A percentile compares a stretch with the other conserved stretches of the same genome.
phyloP scores from a whole-genome alignment of 2,888 invertebrate genomes.

The Carcina quercana region DNA sequence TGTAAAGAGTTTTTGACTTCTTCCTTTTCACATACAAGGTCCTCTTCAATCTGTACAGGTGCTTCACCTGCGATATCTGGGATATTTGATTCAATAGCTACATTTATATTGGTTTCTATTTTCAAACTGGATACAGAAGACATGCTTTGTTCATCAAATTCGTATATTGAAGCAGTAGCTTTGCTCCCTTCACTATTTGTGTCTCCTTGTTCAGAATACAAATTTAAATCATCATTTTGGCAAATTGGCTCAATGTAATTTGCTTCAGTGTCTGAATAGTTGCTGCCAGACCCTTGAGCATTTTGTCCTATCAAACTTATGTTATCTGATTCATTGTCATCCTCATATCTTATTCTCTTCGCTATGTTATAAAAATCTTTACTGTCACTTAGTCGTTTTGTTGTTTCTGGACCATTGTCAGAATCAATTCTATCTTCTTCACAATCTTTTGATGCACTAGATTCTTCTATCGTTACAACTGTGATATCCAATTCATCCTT shows the following conservation, averaged over 20 bases:
- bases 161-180: constrained; percentile 49
- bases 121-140: constrained; percentile 52
- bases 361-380: constrained; percentile 39
- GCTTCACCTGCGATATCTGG: constrained; percentile 19
- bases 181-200: constrained; percentile 60
- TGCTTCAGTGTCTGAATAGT: constrained; percentile 44
- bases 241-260: constrained; percentile 43
- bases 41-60: constrained; percentile 21
- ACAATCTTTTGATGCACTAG: constrained; percentile 41
- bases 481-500: constrained; percentile 55
- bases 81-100: constrained; percentile 30
- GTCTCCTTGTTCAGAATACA: constrained; percentile 44
- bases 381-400: constrained; percentile 54
- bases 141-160: constrained; percentile 60
- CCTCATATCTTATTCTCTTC: constrained; percentile 54
- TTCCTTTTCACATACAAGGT: constrained; percentile 21
- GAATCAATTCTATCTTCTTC: constrained; percentile 42
- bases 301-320: constrained; percentile 32
- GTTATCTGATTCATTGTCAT: constrained; percentile 40
- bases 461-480: constrained; percentile 59
- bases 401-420: constrained; percentile 40
- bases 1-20: constrained; percentile 29
- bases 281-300: constrained; percentile 25
- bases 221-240: constrained; percentile 38
- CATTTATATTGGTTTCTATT: constrained; percentile 50